phyloP scores from a whole-genome alignment of 2,888 invertebrate species.

The Scotopteryx bipunctaria region DNA sequence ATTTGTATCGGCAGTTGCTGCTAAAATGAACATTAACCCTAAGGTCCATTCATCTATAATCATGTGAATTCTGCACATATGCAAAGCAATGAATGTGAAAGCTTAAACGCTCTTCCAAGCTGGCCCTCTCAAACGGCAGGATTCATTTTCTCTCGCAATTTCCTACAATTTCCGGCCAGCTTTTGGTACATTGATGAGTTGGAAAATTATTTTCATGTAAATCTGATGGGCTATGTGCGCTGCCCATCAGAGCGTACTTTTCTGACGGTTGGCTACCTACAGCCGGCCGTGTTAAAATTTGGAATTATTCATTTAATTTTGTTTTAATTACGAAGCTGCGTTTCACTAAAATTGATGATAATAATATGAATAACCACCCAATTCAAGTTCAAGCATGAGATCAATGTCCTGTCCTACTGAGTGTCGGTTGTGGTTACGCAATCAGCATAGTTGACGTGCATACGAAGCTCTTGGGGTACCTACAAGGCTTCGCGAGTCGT shows the following conservation, averaged over 20 bases:
- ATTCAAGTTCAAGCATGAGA: slow-evolving; percentile 73
- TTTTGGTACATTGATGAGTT: slow-evolving; percentile 71
- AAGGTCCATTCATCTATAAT: neutral
- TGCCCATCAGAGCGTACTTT: neutral
- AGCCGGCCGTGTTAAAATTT: neutral
- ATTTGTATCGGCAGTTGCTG: too few species aligned
- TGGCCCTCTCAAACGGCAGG: slow-evolving; percentile 72
- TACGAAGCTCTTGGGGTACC: slow-evolving; percentile 12
- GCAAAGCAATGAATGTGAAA: slow-evolving; percentile 33
- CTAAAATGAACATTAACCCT: too few species aligned
- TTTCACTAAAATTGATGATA: neutral
- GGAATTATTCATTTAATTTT: neutral
- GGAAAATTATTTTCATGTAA: slow-evolving; percentile 69
- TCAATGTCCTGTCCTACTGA: slow-evolving; percentile 63
- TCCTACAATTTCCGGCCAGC: slow-evolving; percentile 82
- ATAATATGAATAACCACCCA: slow-evolving; percentile 2
- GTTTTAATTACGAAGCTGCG: neutral
- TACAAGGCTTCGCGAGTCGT: neutral
- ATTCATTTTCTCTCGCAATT: slow-evolving; percentile 83
- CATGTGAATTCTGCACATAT: slow-evolving; percentile 15
- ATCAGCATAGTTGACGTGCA: slow-evolving; percentile 55
- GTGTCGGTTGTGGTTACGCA: slow-evolving; percentile 57
- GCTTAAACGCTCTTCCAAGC: slow-evolving; percentile 48
- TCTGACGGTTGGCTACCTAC: neutral
- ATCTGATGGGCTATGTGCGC: slow-evolving; percentile 22